Evolutionary conservation across 2,113 vertebrate species (phyloP).

Genomic region (Anas platyrhynchos): DNA sequence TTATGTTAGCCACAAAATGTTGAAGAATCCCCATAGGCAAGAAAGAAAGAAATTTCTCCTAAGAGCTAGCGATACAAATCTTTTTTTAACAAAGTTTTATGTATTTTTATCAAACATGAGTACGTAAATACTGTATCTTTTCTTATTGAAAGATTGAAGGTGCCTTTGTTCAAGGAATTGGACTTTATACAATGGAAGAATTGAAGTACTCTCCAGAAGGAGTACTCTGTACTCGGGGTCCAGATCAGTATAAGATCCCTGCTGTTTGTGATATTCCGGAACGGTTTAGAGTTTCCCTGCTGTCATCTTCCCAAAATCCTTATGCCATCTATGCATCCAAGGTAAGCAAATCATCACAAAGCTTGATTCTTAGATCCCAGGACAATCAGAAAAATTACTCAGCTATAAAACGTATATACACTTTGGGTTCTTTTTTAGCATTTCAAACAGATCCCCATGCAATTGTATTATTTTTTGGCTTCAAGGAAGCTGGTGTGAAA

Average conservation of each 20-base stretch:
- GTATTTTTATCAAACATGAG: background rate
- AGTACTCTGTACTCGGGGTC: slow-evolving; percentile 79
- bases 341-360: slow-evolving; percentile 66
- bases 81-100: background rate
- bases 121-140: background rate
- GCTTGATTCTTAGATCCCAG: background rate
- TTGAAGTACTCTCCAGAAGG: slow-evolving; percentile 85
- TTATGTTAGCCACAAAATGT: background rate
- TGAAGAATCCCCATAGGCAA: background rate
- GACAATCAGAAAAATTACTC: background rate
- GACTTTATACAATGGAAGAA: slow-evolving; percentile 87
- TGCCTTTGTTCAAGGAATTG: slow-evolving; percentile 86
- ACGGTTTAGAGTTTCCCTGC: slow-evolving; percentile 81
- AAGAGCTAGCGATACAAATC: background rate
- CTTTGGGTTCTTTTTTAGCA: background rate
- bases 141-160: slow-evolving; percentile 84
- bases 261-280: slow-evolving; percentile 86
- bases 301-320: slow-evolving; percentile 79
- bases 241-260: slow-evolving; percentile 88
- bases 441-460: background rate
- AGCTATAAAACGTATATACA: background rate
- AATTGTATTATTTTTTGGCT: background rate
- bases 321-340: slow-evolving; percentile 89
- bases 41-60: background rate
- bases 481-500: background rate